Evolutionary conservation across 2,113 vertebrate species (phyloP).

Genomic region (Ranitomeya imitator): DNA sequence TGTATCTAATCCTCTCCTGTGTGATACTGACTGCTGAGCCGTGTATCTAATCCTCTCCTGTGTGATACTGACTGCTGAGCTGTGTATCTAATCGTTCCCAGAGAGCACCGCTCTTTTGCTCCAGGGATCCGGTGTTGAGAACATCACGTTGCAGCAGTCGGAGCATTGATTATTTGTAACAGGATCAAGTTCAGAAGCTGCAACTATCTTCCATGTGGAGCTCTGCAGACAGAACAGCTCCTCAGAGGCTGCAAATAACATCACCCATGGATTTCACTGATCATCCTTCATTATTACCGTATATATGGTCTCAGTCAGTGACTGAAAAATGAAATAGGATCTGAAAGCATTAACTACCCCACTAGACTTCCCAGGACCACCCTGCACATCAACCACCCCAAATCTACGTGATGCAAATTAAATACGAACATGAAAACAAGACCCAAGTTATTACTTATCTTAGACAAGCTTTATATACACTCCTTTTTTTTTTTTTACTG

Average conservation of each 20-base stretch:
- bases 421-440: no score
- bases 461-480: no score
- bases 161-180: conserved; percentile 13
- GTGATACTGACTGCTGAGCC: background rate
- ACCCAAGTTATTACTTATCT: no score
- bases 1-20: no score
- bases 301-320: background rate
- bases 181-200: background rate
- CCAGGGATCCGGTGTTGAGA: background rate
- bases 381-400: background rate
- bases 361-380: background rate
- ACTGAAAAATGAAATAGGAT: background rate
- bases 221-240: background rate
- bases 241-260: background rate
- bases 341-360: background rate
- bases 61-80: background rate
- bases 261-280: background rate
- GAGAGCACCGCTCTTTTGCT: background rate
- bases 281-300: background rate
- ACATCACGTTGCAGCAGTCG: background rate
- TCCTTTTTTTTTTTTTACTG: background rate
- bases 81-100: background rate
- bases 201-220: background rate
- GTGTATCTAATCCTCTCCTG: background rate
- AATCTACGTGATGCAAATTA: background rate